These are phyloP conservation scores for Lepidothrix coronata DNA, from an alignment of 2,113 vertebrate genomes.

Conservation along the genomic window DNA sequence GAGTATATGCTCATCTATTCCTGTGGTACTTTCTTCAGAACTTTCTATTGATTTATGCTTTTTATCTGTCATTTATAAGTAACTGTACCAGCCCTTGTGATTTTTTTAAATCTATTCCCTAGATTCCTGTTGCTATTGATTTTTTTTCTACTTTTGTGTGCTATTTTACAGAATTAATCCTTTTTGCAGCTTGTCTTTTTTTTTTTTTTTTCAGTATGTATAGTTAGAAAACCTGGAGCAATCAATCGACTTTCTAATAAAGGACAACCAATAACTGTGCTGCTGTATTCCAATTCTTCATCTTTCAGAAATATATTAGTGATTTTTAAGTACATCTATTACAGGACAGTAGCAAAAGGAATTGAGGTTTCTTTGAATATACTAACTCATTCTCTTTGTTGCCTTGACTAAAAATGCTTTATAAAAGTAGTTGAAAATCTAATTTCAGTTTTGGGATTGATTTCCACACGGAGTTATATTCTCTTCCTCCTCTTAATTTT, in stretches of 20 bases:
- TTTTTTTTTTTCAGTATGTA: neutral
- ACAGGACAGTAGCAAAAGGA: neutral
- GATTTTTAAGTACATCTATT: conserved; percentile 20
- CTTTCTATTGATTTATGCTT: conserved; percentile 47
- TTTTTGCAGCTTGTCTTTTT: neutral
- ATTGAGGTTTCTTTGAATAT: neutral
- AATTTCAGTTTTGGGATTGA: neutral
- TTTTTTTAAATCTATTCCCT: conserved; percentile 10
- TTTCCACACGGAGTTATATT: neutral
- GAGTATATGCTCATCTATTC: conserved; percentile 15
- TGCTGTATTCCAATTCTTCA: neutral
- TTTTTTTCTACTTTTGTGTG: conserved; percentile 6
- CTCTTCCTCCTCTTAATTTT: neutral
- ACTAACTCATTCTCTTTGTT: neutral
- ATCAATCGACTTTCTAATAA: neutral
- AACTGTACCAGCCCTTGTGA: neutral
- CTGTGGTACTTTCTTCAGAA: conserved; percentile 30
- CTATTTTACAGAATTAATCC: conserved; percentile 40
- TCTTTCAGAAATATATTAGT: neutral
- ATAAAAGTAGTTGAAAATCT: neutral
- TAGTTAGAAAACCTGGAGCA: neutral
- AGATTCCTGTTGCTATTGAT: conserved; percentile 24
- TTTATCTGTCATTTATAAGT: conserved; percentile 46
- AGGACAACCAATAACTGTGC: neutral
- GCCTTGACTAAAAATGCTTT: neutral